Base-by-base conservation (phyloP, 1,140 invertebrate genomes). In the Diuraphis noxia region DNA sequence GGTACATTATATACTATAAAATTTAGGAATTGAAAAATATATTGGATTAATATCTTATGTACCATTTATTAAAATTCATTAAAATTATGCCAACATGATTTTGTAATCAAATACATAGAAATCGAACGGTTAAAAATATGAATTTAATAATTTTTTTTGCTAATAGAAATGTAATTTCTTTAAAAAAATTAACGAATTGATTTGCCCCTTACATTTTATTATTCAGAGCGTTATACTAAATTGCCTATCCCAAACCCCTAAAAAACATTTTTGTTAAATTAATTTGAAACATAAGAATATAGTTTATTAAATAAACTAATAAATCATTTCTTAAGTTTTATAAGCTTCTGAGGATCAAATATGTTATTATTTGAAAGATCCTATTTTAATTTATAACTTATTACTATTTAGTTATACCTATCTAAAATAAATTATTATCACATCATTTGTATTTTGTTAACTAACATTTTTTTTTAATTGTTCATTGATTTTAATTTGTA, bases 1-100 rank as follows among this genome's bases (percentile, higher is more conserved):
- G 89, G 89, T 91, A 82, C 1, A 89, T 38, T 36, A n/a, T 63
- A n/a, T 13, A 63, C 10, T n/a, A n/a, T n/a, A n/a, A n/a, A n/a
- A n/a, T n/a, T n/a, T n/a, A n/a, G 2, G 30, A 72, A 13, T 72
- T n/a, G 34, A 30, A 72, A n/a, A 17, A 17, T 46, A 46, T 2
- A 63, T 72, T 1, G 0, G 1, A n/a, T n/a, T 72, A n/a, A 72
- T 72, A 63, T n/a, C n/a, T 63, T 63, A n/a, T 63, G 13, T n/a
- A 17, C n/a, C n/a, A 17, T n/a, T 72, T n/a, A n/a, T n/a, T n/a
- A n/a, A n/a, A n/a, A n/a, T 72, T 72, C 23, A 6, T 72, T 17
- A 23, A n/a, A 72, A 17, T 72, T 17, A 72, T 1, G n/a, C 34
- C 13, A 30, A 63, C 23, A 63, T 4, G 10, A 63, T 63, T 63